Percentiles rank a stretch among this genome's conserved stretches.
phyloP scores from a whole-genome alignment of 2,888 invertebrate genomes.

The Ethmia dodecea region DNA sequence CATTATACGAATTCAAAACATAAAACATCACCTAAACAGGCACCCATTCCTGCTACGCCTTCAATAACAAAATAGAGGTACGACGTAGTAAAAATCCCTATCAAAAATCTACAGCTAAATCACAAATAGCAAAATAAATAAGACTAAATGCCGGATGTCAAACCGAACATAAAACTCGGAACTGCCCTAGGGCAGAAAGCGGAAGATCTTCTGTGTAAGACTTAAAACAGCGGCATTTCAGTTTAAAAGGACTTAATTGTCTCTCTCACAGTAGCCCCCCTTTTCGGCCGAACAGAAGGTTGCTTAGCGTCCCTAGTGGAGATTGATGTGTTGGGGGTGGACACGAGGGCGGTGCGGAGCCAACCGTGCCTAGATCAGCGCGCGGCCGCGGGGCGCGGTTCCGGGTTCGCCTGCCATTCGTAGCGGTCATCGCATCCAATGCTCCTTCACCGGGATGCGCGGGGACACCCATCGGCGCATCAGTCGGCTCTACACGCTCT shows the following conservation, averaged over 20 bases:
- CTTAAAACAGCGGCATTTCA: too few relatives aligned
- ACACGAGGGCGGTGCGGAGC: slow-evolving; percentile 27
- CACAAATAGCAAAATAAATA: slow-evolving; percentile 34
- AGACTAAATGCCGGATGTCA: slow-evolving; percentile 16
- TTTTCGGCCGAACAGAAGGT: slow-evolving; percentile 89
- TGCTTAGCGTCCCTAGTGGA: slow-evolving; percentile 86
- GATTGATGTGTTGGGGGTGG: slow-evolving; percentile 43
- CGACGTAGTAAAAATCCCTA: slow-evolving; percentile 25
- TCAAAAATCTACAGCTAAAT: slow-evolving; percentile 33
- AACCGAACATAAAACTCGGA: slow-evolving; percentile 16
- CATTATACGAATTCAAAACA: slow-evolving; percentile 35
- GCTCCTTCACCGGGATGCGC: slow-evolving; percentile 79
- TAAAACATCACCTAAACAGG: slow-evolving; percentile 28
- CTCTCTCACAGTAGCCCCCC: slow-evolving; percentile 82
- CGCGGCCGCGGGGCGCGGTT: slow-evolving; percentile 49
- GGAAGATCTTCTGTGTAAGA: too few relatives aligned
- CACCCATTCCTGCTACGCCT: slow-evolving; percentile 9
- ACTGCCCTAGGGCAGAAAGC: too few relatives aligned
- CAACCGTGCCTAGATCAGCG: slow-evolving; percentile 46
- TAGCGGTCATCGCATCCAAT: slow-evolving; percentile 53
- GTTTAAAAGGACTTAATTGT: too few relatives aligned
- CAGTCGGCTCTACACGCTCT: slow-evolving; percentile 34
- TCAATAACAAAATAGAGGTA: slow-evolving; percentile 26
- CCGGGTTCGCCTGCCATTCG: slow-evolving; percentile 62
- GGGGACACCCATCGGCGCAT: slow-evolving; percentile 74